Percentiles rank a stretch among this genome's conserved stretches.
Evolutionary conservation across 1,140 invertebrate species (phyloP).

Genomic region (Paraescarpia echinospica): DNA sequence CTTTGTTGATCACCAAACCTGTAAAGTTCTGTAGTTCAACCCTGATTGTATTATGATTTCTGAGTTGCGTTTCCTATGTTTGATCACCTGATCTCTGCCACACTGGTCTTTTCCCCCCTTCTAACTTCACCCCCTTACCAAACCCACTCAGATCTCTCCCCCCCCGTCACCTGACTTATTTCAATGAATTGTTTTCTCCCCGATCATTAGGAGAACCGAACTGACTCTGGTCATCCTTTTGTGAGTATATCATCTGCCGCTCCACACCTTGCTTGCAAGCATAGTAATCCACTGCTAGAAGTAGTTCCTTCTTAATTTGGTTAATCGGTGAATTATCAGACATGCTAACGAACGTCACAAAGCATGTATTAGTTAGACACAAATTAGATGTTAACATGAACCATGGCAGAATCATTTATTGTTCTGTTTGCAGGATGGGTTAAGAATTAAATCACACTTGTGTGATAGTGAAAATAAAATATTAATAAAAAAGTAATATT

Average conservation of each 20-base stretch:
- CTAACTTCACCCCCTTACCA: background rate
- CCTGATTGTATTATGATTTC: background rate
- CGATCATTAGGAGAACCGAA: slow-evolving; percentile 11
- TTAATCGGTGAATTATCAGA: background rate
- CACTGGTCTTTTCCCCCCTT: background rate
- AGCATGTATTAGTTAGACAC: background rate
- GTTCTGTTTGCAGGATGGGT: background rate
- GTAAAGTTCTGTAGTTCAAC: background rate
- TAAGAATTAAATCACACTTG: background rate
- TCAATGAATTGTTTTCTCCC: background rate
- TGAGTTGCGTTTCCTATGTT: background rate
- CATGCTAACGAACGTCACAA: background rate
- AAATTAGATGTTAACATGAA: background rate
- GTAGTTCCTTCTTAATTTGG: background rate
- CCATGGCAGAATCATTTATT: background rate
- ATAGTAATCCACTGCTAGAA: background rate
- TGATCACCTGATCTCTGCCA: background rate
- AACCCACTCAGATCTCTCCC: too few relatives aligned
- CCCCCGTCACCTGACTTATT: slow-evolving; percentile 6
- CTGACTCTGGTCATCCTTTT: slow-evolving; percentile 18
- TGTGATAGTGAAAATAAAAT: background rate
- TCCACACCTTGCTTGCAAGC: background rate
- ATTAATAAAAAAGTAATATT: too few relatives aligned
- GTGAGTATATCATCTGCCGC: slow-evolving; percentile 7
- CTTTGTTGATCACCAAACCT: background rate